Evolutionary conservation across 2,888 invertebrate genomes (phyloP).

Genomic region (Oeneis ivallda): DNA sequence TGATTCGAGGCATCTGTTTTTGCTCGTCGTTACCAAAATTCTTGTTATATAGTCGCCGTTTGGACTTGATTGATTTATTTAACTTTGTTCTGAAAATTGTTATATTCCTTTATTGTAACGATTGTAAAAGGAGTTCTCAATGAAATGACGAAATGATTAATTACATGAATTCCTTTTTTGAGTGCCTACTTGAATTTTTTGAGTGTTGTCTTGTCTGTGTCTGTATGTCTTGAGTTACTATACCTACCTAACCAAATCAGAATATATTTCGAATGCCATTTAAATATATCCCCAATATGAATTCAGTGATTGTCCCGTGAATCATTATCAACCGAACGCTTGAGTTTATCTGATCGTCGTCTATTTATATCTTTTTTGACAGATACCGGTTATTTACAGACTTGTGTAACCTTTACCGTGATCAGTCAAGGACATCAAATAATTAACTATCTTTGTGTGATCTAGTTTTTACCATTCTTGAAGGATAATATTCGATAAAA

Average conservation of each 20-base stretch:
- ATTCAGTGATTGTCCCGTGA: too few relatives aligned
- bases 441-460: neutral
- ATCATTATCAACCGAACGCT: too few relatives aligned
- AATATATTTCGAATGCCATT: too few relatives aligned
- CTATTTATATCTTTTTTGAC: neutral
- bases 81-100: neutral
- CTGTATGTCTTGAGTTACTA: too few relatives aligned
- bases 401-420: conserved; percentile 6
- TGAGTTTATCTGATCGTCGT: neutral
- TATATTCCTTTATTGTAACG: neutral
- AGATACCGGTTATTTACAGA: neutral
- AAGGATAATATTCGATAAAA: neutral
- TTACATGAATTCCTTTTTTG: too few relatives aligned
- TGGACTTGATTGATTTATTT: conserved; percentile 2
- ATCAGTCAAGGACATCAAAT: neutral
- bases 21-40: conserved; percentile 20
- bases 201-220: too few relatives aligned
- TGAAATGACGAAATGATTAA: too few relatives aligned
- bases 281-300: too few relatives aligned
- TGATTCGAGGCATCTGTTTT: conserved; percentile 34
- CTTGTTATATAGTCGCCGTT: conserved; percentile 19
- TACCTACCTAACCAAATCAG: too few relatives aligned
- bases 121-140: neutral
- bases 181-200: too few relatives aligned
- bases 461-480: neutral